phyloP scores from a whole-genome alignment of 2,888 invertebrate species.

The Microctonus aethiopoides region DNA sequence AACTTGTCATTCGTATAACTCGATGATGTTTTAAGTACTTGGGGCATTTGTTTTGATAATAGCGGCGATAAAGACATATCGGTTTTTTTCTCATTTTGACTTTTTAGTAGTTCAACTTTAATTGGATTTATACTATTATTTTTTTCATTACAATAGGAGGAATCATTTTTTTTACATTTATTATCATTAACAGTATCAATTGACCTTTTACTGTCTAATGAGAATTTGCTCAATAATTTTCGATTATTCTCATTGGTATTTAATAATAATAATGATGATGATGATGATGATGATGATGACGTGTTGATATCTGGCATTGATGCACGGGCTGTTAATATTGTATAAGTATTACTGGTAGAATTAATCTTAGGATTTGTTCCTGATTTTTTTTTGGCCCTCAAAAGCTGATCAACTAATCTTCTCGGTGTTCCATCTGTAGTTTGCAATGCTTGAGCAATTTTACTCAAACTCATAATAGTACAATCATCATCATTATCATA shows the following conservation, averaged over 20 bases:
- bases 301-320: conserved; percentile 36
- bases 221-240: conserved; percentile 45
- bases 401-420: conserved; percentile 57
- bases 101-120: not conserved
- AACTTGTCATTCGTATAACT: conserved; percentile 25
- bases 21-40: not conserved
- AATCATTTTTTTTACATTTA: not conserved
- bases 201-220: conserved; percentile 49
- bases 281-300: not conserved
- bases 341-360: conserved; percentile 39
- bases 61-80: not conserved
- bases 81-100: not conserved
- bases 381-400: conserved; percentile 48
- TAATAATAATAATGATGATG: not conserved
- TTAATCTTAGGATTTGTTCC: conserved; percentile 14
- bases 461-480: conserved; percentile 58
- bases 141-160: not conserved
- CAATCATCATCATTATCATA: conserved; percentile 6
- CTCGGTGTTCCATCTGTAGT: conserved; percentile 55
- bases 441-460: conserved; percentile 57
- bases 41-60: not conserved
- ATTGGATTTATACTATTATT: not conserved
- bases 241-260: conserved; percentile 12
- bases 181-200: not conserved
- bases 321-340: conserved; percentile 29